These are phyloP conservation scores for Premnoplex brunnescens DNA, from an alignment of 2,797 vertebrate genomes.

Conservation along the genomic window DNA sequence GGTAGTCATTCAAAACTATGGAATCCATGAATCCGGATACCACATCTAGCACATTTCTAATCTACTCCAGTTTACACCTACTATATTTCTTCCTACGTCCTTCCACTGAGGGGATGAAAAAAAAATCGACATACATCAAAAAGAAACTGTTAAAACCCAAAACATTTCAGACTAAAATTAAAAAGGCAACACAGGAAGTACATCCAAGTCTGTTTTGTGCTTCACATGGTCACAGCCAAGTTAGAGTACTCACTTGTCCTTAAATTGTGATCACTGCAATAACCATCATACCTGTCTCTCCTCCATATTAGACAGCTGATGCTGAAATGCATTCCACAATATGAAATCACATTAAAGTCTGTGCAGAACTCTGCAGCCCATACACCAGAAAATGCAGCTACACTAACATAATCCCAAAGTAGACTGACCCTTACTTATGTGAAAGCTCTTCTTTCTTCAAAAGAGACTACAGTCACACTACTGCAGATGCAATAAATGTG, in stretches of 20 bases:
- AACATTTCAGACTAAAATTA: neutral
- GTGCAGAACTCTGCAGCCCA: neutral
- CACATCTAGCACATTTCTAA: neutral
- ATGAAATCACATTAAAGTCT: neutral
- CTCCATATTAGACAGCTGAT: neutral
- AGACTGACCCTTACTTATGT: neutral
- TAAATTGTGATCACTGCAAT: rapidly evolving
- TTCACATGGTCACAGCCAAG: neutral
- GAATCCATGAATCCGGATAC: neutral
- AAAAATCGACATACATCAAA: neutral
- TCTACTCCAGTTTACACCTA: neutral
- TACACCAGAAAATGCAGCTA: neutral
- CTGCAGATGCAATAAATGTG: neutral
- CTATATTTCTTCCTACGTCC: neutral
- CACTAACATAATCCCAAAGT: neutral
- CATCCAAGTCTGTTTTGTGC: neutral
- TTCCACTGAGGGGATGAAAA: neutral
- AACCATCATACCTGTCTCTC: neutral
- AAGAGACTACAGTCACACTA: neutral
- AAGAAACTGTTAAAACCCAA: neutral
- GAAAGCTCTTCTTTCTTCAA: neutral
- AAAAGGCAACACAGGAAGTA: neutral
- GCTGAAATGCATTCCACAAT: neutral
- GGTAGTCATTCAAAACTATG: neutral
- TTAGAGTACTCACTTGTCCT: neutral